Percentiles rank a stretch among this genome's conserved stretches.
These are phyloP conservation scores for Puma concolor DNA, from an alignment of 2,113 vertebrate species.

Conservation along the genomic window DNA sequence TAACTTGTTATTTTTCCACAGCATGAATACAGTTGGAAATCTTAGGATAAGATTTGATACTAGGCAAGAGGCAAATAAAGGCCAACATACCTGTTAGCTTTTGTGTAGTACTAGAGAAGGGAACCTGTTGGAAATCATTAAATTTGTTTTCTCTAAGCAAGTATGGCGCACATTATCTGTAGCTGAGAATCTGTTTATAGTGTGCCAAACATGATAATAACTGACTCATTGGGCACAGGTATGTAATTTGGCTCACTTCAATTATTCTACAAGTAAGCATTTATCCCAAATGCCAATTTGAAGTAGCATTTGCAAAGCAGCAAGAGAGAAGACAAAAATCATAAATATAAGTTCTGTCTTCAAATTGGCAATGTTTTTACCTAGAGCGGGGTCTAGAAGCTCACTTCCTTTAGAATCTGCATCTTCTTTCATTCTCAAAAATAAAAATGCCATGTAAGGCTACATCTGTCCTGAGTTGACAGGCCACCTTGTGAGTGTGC, in stretches of 20 bases:
- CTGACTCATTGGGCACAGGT: not conserved
- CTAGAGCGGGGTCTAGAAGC: not conserved
- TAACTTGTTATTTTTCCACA: not conserved
- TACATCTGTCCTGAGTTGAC: not conserved
- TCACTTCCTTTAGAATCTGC: not conserved
- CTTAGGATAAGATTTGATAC: not conserved
- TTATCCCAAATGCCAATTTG: not conserved
- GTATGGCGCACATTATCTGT: not conserved
- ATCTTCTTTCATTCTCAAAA: not conserved
- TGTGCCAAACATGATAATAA: not conserved
- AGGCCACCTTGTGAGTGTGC: not conserved
- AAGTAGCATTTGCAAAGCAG: not conserved
- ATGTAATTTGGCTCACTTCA: not conserved
- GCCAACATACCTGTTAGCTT: not conserved
- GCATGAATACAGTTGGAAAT: not conserved
- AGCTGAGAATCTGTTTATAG: not conserved
- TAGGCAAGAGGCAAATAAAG: not conserved
- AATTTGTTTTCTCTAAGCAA: not conserved
- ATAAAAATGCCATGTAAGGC: not conserved
- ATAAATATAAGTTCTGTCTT: not conserved
- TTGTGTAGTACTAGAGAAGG: not conserved
- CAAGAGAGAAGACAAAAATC: not conserved
- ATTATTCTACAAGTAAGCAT: constrained; percentile 19
- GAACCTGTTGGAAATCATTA: not conserved
- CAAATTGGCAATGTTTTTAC: not conserved